phyloP scores from a whole-genome alignment of 2,797 vertebrate genomes.

The Syndactyla subalaris region DNA sequence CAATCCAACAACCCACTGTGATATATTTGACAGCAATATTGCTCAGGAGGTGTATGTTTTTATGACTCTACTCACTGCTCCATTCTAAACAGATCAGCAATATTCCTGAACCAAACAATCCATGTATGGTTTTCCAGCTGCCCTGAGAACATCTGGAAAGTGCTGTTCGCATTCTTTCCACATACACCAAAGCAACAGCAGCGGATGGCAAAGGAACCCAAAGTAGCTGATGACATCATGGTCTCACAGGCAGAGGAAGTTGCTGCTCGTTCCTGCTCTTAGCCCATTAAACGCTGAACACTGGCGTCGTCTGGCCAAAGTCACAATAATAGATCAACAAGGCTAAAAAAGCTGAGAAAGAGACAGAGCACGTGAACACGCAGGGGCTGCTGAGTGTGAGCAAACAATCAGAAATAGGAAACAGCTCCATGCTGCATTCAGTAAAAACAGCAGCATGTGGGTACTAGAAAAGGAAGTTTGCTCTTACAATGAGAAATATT shows the following conservation, averaged over 20 bases:
- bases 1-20: background rate
- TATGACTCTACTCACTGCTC: background rate
- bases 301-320: conserved; percentile 41
- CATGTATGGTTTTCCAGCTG: conserved; percentile 42
- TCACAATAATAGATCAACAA: conserved; percentile 39
- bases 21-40: background rate
- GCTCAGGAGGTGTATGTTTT: background rate
- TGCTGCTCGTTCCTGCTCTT: conserved; percentile 35
- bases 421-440: background rate
- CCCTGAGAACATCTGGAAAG: conserved; percentile 55
- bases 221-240: conserved; percentile 67
- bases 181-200: conserved; percentile 25
- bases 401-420: conserved; percentile 68
- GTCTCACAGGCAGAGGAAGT: conserved; percentile 70
- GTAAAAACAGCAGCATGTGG: conserved; percentile 38
- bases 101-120: conserved; percentile 26
- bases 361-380: background rate
- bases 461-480: conserved; percentile 78
- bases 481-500: conserved; percentile 66
- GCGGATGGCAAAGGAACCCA: conserved; percentile 34
- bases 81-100: background rate
- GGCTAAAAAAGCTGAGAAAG: conserved; percentile 55
- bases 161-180: conserved; percentile 41
- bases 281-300: conserved; percentile 36
- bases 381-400: conserved; percentile 44